Percentiles rank a stretch among this genome's conserved stretches.
phyloP scores from a whole-genome alignment of 1,140 invertebrate genomes.

The Cecropterus lyciades region DNA sequence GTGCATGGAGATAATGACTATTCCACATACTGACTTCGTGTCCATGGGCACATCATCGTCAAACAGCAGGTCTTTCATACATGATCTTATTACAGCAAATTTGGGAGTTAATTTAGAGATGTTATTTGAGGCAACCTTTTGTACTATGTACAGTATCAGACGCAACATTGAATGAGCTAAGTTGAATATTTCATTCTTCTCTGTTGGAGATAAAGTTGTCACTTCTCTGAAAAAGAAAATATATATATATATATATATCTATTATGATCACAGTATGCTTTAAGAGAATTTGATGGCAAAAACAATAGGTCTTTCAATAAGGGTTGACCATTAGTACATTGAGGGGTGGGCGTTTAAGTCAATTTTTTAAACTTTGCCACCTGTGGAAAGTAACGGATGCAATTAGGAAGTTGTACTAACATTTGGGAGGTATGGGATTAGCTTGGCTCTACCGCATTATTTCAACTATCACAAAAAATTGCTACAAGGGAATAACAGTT shows the following conservation, averaged over 20 bases:
- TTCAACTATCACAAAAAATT: no score
- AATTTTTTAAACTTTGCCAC: no score
- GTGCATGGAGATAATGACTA: constrained; percentile 58
- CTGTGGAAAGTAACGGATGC: no score
- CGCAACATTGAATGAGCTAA: constrained; percentile 56
- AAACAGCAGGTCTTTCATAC: constrained; percentile 53
- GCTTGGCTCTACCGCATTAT: no score
- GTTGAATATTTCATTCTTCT: constrained; percentile 68
- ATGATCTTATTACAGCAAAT: constrained; percentile 43
- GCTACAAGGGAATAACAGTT: no score
- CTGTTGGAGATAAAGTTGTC: constrained; percentile 56
- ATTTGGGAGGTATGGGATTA: no score
- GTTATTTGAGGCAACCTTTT: constrained; percentile 49
- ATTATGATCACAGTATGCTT: no score
- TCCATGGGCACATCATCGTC: constrained; percentile 72
- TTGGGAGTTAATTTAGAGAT: constrained; percentile 36
- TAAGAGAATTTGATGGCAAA: no score
- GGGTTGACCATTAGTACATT: no score
- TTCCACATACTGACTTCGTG: constrained; percentile 69
- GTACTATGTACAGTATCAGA: constrained; percentile 57
- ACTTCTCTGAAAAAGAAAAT: constrained; percentile 51
- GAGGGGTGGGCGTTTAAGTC: no score
- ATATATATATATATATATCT: background rate
- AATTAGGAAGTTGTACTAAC: no score
- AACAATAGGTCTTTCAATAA: no score